Evolutionary conservation across 2,113 vertebrate species (phyloP).

Genomic region (Microcebus murinus): DNA sequence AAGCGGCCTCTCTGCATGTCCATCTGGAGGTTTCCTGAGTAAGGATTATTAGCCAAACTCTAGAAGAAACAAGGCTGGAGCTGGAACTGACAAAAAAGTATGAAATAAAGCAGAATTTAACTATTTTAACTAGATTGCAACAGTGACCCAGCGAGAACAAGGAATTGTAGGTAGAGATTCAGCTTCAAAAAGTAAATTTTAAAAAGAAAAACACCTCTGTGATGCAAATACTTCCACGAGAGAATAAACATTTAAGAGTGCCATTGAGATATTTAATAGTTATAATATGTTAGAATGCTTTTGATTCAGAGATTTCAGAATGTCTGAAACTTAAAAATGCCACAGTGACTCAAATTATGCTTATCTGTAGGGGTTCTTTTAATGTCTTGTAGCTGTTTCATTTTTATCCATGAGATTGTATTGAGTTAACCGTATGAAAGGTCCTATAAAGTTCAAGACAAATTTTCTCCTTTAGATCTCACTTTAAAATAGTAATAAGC

Average conservation of each 20-base stretch:
- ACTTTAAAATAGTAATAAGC: constrained; percentile 24
- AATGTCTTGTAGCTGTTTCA: constrained; percentile 19
- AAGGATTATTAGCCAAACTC: constrained; percentile 74
- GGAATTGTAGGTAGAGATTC: constrained; percentile 43
- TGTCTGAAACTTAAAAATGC: constrained; percentile 58
- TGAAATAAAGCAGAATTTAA: constrained; percentile 59
- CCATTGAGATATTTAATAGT: constrained; percentile 70
- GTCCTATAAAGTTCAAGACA: constrained; percentile 42
- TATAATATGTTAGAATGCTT: constrained; percentile 52
- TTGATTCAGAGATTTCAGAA: constrained; percentile 58
- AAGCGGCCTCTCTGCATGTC: constrained; percentile 58
- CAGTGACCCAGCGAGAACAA: constrained; percentile 59
- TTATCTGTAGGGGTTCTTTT: constrained; percentile 41
- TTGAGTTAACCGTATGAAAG: constrained; percentile 41
- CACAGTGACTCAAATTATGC: constrained; percentile 45
- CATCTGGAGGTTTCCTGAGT: constrained; percentile 73
- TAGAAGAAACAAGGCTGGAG: constrained; percentile 66
- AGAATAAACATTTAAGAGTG: constrained; percentile 42
- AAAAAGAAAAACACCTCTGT: neutral
- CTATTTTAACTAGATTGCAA: constrained; percentile 56
- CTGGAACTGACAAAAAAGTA: constrained; percentile 50
- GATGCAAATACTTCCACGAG: constrained; percentile 13
- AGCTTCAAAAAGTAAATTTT: constrained; percentile 65
- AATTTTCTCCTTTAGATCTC: neutral
- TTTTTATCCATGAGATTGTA: constrained; percentile 42